Conservation (phyloP, 1,140 invertebrate species). For the Calliopsis andreniformis region DNA sequence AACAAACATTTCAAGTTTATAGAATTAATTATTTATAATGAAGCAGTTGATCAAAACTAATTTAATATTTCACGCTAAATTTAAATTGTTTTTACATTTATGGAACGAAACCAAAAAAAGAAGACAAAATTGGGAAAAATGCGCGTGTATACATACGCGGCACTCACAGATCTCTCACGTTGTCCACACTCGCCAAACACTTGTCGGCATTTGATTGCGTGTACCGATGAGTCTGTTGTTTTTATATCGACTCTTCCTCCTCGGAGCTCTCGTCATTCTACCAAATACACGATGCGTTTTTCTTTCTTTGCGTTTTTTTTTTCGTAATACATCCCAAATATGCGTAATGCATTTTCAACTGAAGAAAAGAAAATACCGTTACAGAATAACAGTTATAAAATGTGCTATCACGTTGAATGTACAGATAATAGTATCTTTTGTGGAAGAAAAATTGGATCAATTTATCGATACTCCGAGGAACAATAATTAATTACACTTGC, state of each 20-base stretch:
- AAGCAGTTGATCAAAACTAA: no score
- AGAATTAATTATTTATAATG: no score
- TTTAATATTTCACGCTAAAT: neutral
- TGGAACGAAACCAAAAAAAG: no score
- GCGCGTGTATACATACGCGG: neutral
- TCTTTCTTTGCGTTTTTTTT: neutral
- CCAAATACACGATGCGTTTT: conserved; percentile 13
- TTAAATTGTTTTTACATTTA: no score
- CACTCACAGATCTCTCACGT: conserved; percentile 28
- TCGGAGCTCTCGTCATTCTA: conserved; percentile 22
- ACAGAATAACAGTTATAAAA: no score
- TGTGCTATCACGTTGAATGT: no score
- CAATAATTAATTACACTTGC: no score
- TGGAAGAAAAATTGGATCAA: no score
- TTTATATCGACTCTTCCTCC: conserved; percentile 55
- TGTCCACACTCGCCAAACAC: conserved; percentile 43
- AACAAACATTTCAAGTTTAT: no score
- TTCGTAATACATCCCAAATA: neutral
- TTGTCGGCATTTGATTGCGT: conserved; percentile 46
- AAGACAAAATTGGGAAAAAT: neutral
- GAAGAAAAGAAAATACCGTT: neutral
- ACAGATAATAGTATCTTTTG: no score
- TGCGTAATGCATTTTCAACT: neutral
- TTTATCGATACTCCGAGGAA: no score
- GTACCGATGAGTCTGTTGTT: conserved; percentile 42